A percentile compares a stretch with the other conserved stretches of the same genome.
These are phyloP conservation scores for Gambusia yucatana DNA, from an alignment of 2,797 vertebrate genomes.

Conservation along the genomic window DNA sequence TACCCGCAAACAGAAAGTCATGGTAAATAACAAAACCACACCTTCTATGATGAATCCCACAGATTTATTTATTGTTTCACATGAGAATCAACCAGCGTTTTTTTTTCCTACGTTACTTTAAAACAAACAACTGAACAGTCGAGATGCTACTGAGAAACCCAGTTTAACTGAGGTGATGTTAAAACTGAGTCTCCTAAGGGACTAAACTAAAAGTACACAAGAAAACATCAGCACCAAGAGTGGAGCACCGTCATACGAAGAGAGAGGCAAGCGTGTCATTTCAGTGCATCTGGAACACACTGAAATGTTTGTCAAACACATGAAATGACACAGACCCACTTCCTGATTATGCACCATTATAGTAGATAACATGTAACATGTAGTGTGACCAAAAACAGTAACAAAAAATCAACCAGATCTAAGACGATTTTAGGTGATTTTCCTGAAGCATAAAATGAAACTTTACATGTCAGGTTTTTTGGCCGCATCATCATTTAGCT, in stretches of 20 bases:
- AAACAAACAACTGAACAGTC: slow-evolving; percentile 25
- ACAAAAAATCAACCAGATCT: not conserved
- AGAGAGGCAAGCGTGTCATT: not conserved
- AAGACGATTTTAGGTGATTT: not conserved
- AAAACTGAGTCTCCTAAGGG: not conserved
- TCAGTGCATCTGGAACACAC: not conserved
- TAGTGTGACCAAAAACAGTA: not conserved
- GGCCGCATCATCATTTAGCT: not conserved
- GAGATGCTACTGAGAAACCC: not conserved
- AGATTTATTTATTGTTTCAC: slow-evolving; percentile 24
- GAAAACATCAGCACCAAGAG: slow-evolving; percentile 47
- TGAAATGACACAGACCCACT: not conserved
- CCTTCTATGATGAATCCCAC: not conserved
- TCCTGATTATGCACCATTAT: not conserved
- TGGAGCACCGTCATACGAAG: slow-evolving; percentile 38
- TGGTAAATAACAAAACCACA: not conserved
- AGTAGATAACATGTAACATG: not conserved
- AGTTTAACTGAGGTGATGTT: not conserved
- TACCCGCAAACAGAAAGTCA: not conserved
- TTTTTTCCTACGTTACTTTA: slow-evolving; percentile 15
- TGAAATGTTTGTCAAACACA: not conserved
- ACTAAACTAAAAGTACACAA: slow-evolving; percentile 8
- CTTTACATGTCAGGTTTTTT: not conserved
- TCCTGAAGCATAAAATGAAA: not conserved
- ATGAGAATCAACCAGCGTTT: not conserved